Conservation (phyloP, 2,888 invertebrate species). For the Apodemia mormo region DNA sequence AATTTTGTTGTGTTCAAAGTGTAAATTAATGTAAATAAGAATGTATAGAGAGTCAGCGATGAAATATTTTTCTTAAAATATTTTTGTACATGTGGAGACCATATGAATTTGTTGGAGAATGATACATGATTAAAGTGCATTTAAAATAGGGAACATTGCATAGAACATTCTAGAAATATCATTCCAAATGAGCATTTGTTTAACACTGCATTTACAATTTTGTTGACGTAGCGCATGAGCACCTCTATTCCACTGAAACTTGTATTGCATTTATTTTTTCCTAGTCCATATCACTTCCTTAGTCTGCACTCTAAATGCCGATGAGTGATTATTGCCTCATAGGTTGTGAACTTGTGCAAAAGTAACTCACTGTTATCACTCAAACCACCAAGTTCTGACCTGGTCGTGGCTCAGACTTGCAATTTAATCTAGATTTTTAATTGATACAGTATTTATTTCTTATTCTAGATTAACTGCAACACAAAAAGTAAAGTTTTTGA, state of each 20-base stretch:
- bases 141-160: constrained; percentile 15
- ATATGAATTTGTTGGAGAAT: constrained; percentile 26
- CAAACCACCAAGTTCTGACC: constrained; percentile 36
- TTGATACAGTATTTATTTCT: constrained; percentile 6
- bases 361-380: constrained; percentile 28
- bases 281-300: constrained; percentile 71
- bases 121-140: constrained; percentile 17
- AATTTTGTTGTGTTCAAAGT: background rate
- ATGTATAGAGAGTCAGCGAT: constrained; percentile 66
- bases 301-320: constrained; percentile 77
- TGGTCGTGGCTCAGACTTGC: constrained; percentile 36
- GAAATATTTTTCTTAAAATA: constrained; percentile 72
- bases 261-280: constrained; percentile 46
- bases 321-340: constrained; percentile 71
- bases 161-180: constrained; percentile 29
- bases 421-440: constrained; percentile 35
- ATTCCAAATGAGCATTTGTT: constrained; percentile 58
- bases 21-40: constrained; percentile 57
- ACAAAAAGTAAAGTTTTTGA: constrained; percentile 16
- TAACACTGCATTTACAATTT: constrained; percentile 30
- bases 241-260: constrained; percentile 34
- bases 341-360: constrained; percentile 40
- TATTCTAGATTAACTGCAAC: constrained; percentile 36
- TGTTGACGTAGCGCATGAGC: constrained; percentile 33
- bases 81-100: constrained; percentile 64